Conservation (phyloP, 2,113 vertebrate genomes). For the Gymnorhina tibicen region DNA sequence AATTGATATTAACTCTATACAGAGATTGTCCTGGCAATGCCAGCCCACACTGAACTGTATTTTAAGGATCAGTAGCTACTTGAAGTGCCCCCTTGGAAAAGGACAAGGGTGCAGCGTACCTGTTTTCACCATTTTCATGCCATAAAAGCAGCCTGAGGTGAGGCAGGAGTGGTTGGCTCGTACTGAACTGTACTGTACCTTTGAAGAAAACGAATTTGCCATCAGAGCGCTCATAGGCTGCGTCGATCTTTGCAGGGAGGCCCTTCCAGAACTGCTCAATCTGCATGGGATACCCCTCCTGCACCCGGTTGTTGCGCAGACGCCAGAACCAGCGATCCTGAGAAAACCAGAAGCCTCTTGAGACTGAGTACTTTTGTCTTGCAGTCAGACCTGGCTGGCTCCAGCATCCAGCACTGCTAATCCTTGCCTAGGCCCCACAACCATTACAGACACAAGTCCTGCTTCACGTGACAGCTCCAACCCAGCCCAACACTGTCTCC, state of each 20-base stretch:
- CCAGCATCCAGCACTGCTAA: background rate
- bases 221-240: conserved; percentile 93
- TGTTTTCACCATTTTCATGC: background rate
- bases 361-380: background rate
- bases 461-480: background rate
- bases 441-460: background rate
- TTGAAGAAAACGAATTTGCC: conserved; percentile 98
- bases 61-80: background rate
- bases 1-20: background rate
- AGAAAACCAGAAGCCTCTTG: conserved; percentile 1
- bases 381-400: background rate
- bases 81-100: background rate
- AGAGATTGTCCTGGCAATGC: background rate
- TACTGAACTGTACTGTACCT: conserved; percentile 71
- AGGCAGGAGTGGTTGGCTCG: background rate
- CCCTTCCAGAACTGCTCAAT: conserved; percentile 99
- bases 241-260: conserved; percentile 91
- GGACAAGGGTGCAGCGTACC: accelerated
- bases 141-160: background rate
- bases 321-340: conserved; percentile 98
- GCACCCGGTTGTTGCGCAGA: conserved; percentile 93
- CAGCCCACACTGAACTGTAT: background rate
- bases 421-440: background rate
- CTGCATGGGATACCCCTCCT: conserved; percentile 98
- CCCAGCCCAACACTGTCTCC: background rate